Evolutionary conservation across 2,797 vertebrate species (phyloP).

Genomic region (Smutsia temminckii): DNA sequence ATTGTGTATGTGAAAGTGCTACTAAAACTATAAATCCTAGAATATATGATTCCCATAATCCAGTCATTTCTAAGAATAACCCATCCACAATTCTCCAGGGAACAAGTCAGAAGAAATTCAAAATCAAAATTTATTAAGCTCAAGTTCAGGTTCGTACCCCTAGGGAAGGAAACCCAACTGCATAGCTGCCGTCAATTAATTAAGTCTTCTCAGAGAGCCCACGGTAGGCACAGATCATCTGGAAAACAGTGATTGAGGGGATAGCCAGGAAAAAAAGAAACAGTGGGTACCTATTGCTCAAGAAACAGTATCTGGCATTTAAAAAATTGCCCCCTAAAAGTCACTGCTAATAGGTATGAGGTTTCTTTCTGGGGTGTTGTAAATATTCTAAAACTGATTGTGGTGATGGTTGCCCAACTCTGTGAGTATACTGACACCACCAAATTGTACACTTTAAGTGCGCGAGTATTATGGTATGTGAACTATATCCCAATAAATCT

Average conservation of each 20-base stretch:
- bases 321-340: background rate
- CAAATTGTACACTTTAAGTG: background rate
- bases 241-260: background rate
- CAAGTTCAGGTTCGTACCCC: conserved; percentile 15
- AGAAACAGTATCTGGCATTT: background rate
- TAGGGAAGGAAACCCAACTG: conserved; percentile 25
- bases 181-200: conserved; percentile 29
- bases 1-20: background rate
- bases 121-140: conserved; percentile 54
- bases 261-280: conserved; percentile 22
- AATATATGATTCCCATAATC: conserved; percentile 37
- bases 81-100: conserved; percentile 40
- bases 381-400: conserved; percentile 43
- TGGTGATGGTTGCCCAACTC: background rate
- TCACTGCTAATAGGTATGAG: background rate
- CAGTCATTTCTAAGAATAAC: conserved; percentile 33
- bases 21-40: conserved; percentile 40
- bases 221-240: background rate
- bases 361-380: background rate
- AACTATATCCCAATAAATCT: background rate
- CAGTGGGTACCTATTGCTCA: background rate
- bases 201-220: conserved; percentile 27
- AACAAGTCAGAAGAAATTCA: conserved; percentile 50
- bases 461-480: background rate
- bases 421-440: background rate